Evolutionary conservation across 2,113 vertebrate genomes (phyloP).

Genomic region (Archocentrus centrarchus): DNA sequence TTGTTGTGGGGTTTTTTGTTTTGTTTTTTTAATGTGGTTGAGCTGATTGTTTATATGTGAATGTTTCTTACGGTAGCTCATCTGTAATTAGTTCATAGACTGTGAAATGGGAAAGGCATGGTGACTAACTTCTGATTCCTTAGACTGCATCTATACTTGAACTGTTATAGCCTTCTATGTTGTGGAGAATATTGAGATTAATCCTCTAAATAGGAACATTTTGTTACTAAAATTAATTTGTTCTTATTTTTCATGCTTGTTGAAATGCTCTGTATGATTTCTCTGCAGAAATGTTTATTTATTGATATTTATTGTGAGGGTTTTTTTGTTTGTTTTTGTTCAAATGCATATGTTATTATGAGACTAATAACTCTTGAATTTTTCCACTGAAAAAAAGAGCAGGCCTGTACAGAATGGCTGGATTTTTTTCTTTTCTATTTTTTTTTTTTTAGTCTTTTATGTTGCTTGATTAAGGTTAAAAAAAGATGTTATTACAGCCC

Average conservation of each 20-base stretch:
- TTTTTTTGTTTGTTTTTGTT: slow-evolving; percentile 22
- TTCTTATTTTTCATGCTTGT: slow-evolving; percentile 43
- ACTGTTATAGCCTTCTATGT: slow-evolving; percentile 71
- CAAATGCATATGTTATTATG: slow-evolving; percentile 14
- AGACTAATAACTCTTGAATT: slow-evolving; percentile 42
- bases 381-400: slow-evolving; percentile 38
- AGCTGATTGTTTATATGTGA: slow-evolving; percentile 67
- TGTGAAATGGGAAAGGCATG: slow-evolving; percentile 73
- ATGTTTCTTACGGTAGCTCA: slow-evolving; percentile 73
- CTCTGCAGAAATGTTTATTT: slow-evolving; percentile 73
- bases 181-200: slow-evolving; percentile 73
- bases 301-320: slow-evolving; percentile 76
- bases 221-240: slow-evolving; percentile 52
- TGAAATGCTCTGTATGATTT: slow-evolving; percentile 47
- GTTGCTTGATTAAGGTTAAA: slow-evolving; percentile 1
- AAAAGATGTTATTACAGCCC: slow-evolving; percentile 27
- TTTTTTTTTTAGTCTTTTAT: slow-evolving; percentile 12
- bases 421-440: not conserved
- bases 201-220: slow-evolving; percentile 65
- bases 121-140: slow-evolving; percentile 66
- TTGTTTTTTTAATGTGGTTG: slow-evolving; percentile 63
- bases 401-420: slow-evolving; percentile 62
- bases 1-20: slow-evolving; percentile 39
- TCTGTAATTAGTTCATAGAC: slow-evolving; percentile 74
- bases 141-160: slow-evolving; percentile 77